These are phyloP conservation scores for Yoshiicerus persimilis DNA, from an alignment of 1,140 invertebrate genomes.

Conservation along the genomic window DNA sequence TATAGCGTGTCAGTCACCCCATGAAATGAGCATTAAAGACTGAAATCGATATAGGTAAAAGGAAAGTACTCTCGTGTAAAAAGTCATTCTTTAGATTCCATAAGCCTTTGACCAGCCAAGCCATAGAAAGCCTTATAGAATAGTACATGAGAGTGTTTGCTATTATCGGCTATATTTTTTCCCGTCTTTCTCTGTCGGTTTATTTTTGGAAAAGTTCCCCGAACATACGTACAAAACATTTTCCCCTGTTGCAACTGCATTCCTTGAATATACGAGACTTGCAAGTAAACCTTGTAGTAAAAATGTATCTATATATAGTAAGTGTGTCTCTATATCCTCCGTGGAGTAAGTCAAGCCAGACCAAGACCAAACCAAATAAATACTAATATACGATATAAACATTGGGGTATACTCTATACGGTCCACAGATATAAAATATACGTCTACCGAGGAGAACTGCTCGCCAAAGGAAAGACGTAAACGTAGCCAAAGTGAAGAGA, in stretches of 20 bases:
- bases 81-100: neutral
- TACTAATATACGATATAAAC: neutral
- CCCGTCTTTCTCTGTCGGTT: slow-evolving; percentile 28
- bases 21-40: neutral
- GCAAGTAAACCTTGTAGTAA: neutral
- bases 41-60: neutral
- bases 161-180: slow-evolving; percentile 28
- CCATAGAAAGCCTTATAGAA: neutral
- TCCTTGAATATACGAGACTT: neutral
- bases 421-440: neutral
- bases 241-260: slow-evolving; percentile 36
- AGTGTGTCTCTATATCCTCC: neutral
- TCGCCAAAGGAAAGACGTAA: neutral
- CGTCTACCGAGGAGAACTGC: neutral
- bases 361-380: neutral
- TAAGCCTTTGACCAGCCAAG: slow-evolving; percentile 27
- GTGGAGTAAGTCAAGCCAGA: slow-evolving; percentile 1
- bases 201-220: slow-evolving; percentile 43
- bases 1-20: neutral
- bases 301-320: neutral
- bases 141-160: neutral
- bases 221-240: slow-evolving; percentile 36
- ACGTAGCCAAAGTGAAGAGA: neutral
- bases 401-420: neutral
- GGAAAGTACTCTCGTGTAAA: neutral